Conservation (phyloP, 1,140 invertebrate species). For the Teleogryllus occipitalis region DNA sequence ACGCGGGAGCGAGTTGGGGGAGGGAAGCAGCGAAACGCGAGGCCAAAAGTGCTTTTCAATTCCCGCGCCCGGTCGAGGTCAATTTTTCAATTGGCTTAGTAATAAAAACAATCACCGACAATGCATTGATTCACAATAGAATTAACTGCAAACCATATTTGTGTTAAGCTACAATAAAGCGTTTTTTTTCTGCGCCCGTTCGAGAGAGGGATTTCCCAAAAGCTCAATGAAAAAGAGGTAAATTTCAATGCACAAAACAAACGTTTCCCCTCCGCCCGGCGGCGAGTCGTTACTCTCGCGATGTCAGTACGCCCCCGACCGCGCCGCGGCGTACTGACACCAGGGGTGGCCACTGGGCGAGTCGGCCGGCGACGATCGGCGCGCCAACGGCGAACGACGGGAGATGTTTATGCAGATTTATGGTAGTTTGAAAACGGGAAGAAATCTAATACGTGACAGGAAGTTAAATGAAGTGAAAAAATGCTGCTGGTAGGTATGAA, state of each 20-base stretch:
- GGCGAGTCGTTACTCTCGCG: background rate
- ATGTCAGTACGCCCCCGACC: background rate
- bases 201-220: background rate
- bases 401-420: too few species aligned
- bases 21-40: too few species aligned
- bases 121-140: background rate
- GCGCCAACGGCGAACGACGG: too few species aligned
- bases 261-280: background rate
- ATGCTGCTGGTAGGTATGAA: too few species aligned
- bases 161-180: slow-evolving; percentile 4
- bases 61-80: background rate
- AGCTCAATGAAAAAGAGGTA: slow-evolving; percentile 4
- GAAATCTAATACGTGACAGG: too few species aligned
- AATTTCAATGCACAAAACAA: slow-evolving; percentile 1
- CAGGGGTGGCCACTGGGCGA: background rate
- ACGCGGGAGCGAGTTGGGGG: too few species aligned
- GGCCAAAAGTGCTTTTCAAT: background rate
- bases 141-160: background rate
- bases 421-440: too few species aligned
- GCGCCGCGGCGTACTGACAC: too few species aligned
- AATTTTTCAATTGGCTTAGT: background rate
- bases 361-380: too few species aligned
- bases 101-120: slow-evolving; percentile 1
- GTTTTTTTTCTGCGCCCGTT: background rate
- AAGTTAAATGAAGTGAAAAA: too few species aligned